Percentiles rank a stretch among this genome's conserved stretches.
These are phyloP conservation scores for Actinostola sp. DNA, from an alignment of 92 coral and sea anemone species.

Conservation along the genomic window DNA sequence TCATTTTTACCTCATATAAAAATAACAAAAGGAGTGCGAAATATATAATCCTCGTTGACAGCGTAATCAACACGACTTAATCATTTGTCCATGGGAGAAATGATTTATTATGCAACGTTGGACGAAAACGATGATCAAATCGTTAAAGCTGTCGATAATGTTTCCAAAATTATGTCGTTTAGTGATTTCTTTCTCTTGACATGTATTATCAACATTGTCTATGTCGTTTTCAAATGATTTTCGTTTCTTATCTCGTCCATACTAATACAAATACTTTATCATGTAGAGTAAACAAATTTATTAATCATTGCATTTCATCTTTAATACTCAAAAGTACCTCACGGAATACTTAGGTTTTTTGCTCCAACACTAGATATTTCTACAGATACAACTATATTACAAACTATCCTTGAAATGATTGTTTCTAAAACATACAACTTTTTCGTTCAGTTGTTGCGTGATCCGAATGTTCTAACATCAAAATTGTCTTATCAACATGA, in stretches of 20 bases:
- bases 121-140: neutral
- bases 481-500: neutral
- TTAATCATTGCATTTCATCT: conserved; percentile 5
- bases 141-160: neutral
- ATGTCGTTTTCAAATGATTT: neutral
- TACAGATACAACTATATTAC: too few relatives aligned
- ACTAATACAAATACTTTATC: neutral
- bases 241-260: neutral
- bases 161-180: neutral
- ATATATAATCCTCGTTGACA: neutral
- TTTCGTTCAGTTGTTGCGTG: neutral
- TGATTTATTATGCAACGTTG: neutral
- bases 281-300: neutral
- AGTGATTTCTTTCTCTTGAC: neutral
- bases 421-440: neutral
- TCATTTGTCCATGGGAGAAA: neutral
- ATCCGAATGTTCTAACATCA: conserved; percentile 1
- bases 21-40: neutral
- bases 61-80: conserved; percentile 5
- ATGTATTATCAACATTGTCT: neutral
- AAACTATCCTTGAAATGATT: neutral
- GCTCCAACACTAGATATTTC: neutral
- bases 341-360: neutral
- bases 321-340: neutral
- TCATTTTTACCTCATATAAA: neutral